phyloP scores from a whole-genome alignment of 2,888 invertebrate genomes.

The Macrophya alboannulata region DNA sequence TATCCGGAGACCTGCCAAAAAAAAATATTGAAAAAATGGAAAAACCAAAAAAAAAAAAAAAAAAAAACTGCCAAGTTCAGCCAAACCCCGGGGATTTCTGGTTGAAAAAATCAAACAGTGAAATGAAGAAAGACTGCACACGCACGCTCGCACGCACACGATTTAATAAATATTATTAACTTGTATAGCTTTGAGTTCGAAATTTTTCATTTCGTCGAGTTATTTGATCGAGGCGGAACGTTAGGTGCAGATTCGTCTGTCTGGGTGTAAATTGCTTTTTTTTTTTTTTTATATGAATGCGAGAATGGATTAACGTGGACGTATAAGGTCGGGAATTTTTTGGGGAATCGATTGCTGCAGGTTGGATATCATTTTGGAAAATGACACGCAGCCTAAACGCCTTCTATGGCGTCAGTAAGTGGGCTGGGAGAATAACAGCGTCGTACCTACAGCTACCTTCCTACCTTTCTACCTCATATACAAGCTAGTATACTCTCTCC shows the following conservation, averaged over 20 bases:
- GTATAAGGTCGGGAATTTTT: not conserved
- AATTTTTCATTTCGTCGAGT: no score
- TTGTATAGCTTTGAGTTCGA: not conserved
- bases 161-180: not conserved
- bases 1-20: no score
- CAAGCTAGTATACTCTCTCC: not conserved
- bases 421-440: slow-evolving; percentile 45
- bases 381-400: not conserved
- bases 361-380: not conserved
- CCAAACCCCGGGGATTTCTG: not conserved
- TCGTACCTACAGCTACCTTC: slow-evolving; percentile 2
- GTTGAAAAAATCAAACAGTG: not conserved
- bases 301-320: not conserved
- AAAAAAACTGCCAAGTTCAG: not conserved
- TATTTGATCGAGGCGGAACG: no score
- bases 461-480: not conserved
- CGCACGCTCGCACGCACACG: not conserved
- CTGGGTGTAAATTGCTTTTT: not conserved
- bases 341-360: not conserved
- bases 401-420: not conserved
- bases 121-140: no score
- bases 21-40: not conserved
- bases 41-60: not conserved
- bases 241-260: no score
- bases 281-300: not conserved